Evolutionary conservation across 64 coral and sea anemone species (phyloP), one percentile per base, ranked within the genome.

Genomic region (Porites australiensis): DNA sequence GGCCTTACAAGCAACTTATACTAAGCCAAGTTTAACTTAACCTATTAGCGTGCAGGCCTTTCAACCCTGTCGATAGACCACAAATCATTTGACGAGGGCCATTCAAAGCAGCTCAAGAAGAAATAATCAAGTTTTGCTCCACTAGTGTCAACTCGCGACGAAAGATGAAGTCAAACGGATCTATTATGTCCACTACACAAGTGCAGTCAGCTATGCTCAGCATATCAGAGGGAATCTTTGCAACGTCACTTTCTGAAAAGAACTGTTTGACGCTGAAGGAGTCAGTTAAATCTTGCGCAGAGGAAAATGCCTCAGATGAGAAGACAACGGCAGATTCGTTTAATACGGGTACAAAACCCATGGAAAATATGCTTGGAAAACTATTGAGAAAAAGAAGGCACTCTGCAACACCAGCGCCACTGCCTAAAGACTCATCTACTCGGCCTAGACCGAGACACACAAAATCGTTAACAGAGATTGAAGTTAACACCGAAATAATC

Each of bases 91-190:
- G 45, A 50, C 2, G 11, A 75, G 73, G 50, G 55, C 13, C 65
- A 22, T 70, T 11, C 20, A 1, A 70, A 70, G n/a, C n/a, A 44
- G n/a, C 23, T 70, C 22, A 23, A 70, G 37, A 10, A 70, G 11
- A 70, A 16, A 50, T 49, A 46, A 3, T 67, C 11, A 51, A 67
- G 16, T 84, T 49, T 10, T 23, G 13, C 18, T 84, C 27, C 8
- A 52, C 64, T 66, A 61, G 43, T 12, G 50, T 68, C 2, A 75
- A 50, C 13, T 75, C 18, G 64, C 66, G 11, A 52, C 37, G 6
- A 8, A 64, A 19, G 81, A 84, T 84, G 81, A 84, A 68, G 81
- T 68, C 81, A 67, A 84, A 64, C n/a, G 81, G 61, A 11, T 84
- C 81, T 4, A 66, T 64, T 13, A 22, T 84, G 81, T 68, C 81